Evolutionary conservation across 2,888 invertebrate genomes (phyloP).

Genomic region (Aspidiotus rigidus): DNA sequence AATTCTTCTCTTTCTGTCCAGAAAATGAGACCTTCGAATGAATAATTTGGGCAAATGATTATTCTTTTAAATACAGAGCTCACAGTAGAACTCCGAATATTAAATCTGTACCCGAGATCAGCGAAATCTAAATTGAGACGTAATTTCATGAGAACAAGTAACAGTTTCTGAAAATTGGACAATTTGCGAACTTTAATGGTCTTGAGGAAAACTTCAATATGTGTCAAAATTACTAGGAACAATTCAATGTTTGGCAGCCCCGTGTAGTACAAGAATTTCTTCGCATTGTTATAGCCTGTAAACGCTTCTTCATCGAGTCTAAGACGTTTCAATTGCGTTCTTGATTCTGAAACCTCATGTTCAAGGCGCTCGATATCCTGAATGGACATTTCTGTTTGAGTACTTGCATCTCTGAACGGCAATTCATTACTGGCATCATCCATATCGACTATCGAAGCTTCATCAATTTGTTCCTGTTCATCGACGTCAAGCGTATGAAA

Average conservation of each 20-base stretch:
- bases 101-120: neutral
- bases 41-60: neutral
- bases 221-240: neutral
- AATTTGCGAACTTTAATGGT: neutral
- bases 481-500: too few species aligned
- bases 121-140: neutral
- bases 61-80: neutral
- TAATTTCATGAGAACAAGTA: neutral
- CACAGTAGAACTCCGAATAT: neutral
- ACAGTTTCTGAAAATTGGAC: neutral
- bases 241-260: neutral
- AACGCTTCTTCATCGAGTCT: neutral
- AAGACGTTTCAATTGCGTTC: neutral
- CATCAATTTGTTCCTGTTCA: too few species aligned
- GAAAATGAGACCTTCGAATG: neutral
- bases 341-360: neutral
- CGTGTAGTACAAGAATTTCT: neutral
- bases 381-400: neutral
- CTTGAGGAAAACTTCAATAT: neutral
- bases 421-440: neutral
- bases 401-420: neutral
- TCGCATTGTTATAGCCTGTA: neutral
- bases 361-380: neutral
- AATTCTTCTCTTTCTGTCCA: neutral
- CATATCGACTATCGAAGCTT: neutral